Evolutionary conservation across 2,888 invertebrate species (phyloP).

Genomic region (Xanthia icteritia): DNA sequence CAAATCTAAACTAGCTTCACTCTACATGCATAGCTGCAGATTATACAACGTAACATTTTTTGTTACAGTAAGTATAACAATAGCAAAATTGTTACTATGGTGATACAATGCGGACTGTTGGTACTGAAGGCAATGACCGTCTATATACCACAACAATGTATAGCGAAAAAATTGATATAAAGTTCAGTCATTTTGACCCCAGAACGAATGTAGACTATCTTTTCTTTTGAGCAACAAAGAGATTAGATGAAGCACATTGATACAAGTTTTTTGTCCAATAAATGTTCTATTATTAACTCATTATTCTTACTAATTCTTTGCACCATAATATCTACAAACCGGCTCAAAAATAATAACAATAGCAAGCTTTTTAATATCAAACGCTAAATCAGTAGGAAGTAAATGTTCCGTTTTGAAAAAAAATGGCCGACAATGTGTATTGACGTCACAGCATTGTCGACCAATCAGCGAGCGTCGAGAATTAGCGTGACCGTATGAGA

Average conservation of each 20-base stretch:
- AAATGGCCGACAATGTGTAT: conserved; percentile 63
- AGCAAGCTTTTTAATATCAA: conserved; percentile 42
- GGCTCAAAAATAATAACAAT: conserved; percentile 34
- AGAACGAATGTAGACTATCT: background rate
- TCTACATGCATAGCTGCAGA: background rate
- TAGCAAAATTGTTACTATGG: conserved; percentile 14
- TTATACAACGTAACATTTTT: background rate
- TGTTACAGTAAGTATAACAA: background rate
- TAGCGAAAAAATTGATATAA: conserved; percentile 20
- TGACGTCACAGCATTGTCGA: conserved; percentile 75
- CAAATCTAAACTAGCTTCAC: background rate
- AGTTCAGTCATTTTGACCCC: conserved; percentile 39
- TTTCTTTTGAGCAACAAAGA: conserved; percentile 14
- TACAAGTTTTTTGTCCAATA: background rate
- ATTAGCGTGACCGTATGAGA: conserved; percentile 72
- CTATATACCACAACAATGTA: conserved; percentile 1
- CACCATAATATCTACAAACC: background rate
- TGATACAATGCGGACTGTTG: conserved; percentile 7
- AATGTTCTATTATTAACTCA: background rate
- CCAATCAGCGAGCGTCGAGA: conserved; percentile 40
- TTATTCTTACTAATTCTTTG: background rate
- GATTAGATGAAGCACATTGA: background rate
- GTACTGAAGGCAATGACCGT: conserved; percentile 43
- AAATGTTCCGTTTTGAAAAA: conserved; percentile 62
- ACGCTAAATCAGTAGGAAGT: conserved; percentile 66